Evolutionary conservation across 2,888 invertebrate species (phyloP), one percentile per base, ranked within the genome.

Genomic region (Xestia rhomboidea): DNA sequence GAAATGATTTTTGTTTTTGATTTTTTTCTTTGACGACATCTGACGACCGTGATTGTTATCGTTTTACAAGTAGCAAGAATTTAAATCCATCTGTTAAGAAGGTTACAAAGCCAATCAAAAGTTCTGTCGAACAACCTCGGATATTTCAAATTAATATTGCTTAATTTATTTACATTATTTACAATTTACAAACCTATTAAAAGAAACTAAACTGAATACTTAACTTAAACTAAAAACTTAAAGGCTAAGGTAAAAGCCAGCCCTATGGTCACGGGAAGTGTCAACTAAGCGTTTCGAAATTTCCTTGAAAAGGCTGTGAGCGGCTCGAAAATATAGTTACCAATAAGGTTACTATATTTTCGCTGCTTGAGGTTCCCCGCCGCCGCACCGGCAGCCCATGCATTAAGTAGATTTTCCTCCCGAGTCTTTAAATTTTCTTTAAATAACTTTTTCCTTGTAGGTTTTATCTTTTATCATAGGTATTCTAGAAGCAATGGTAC

Each of bases 1-100:
- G 71, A 11, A 80, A 75, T 82, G 51, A 57, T 76, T 63, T 49
- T 51, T 44, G 15, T 11, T 44, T 57, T 84, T 15, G 15, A 21
- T 3, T 74, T 74, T 30, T 74, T 82, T 63, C 66, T 84, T 85
- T 77, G 24, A 68, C 71, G 62, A 76, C 67, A 72, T 64, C 64
- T 83, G 71, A 81, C 68, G n/a, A n/a, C n/a, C n/a, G 34, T 8
- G 18, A 49, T 63, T 34, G 10, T 62, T 30, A 51, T 73, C 30
- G 8, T 49, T n/a, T 41, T 3, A 41, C 8, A 21, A 54, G 27
- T 38, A 34, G 1, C 18, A 7, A 30, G 18, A 57, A 57, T 57
- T 15, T 7, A 13, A 27, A 27, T 57, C 15, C 0, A 15, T 27
- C 13, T 27, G n/a, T n/a, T 27, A 27, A 27, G 27, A 2, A 57